A percentile compares a stretch with the other conserved stretches of the same genome.
phyloP scores from a whole-genome alignment of 2,113 vertebrate species.

The Paradoxurus hermaphroditus region DNA sequence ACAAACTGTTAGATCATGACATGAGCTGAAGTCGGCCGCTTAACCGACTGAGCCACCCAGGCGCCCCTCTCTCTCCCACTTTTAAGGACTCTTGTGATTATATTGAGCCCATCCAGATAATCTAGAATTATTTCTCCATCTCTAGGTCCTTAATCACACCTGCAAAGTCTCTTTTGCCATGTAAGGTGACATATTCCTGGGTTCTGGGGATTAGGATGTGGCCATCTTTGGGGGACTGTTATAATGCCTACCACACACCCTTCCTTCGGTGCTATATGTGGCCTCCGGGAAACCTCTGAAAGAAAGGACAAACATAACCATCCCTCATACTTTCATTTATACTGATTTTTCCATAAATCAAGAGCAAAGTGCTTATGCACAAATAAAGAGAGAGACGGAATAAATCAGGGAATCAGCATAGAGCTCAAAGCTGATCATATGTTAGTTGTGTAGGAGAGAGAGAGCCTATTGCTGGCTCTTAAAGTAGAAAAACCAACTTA shows the following conservation, averaged over 20 bases:
- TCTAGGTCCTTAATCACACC: background rate
- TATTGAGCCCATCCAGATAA: rapidly evolving
- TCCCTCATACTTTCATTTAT: background rate
- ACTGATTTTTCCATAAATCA: background rate
- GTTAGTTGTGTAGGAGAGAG: background rate
- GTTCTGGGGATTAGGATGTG: background rate
- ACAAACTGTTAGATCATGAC: too few relatives aligned
- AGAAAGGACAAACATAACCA: background rate
- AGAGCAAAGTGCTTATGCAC: background rate
- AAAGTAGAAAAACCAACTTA: constrained; percentile 28
- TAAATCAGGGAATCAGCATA: constrained; percentile 19
- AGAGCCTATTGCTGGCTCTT: background rate
- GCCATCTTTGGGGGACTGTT: background rate
- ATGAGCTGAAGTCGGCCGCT: too few relatives aligned
- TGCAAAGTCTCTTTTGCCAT: background rate
- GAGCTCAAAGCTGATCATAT: constrained; percentile 26
- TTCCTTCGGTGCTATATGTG: background rate
- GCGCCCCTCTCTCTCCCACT: background rate
- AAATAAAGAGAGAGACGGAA: background rate
- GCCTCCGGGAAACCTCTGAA: background rate
- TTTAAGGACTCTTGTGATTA: background rate
- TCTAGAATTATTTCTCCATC: background rate
- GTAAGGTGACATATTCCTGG: background rate
- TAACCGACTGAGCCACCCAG: too few relatives aligned
- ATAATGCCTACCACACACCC: background rate